These are phyloP conservation scores for Xanthorhoe designata DNA, from an alignment of 2,888 invertebrate genomes.

Conservation along the genomic window DNA sequence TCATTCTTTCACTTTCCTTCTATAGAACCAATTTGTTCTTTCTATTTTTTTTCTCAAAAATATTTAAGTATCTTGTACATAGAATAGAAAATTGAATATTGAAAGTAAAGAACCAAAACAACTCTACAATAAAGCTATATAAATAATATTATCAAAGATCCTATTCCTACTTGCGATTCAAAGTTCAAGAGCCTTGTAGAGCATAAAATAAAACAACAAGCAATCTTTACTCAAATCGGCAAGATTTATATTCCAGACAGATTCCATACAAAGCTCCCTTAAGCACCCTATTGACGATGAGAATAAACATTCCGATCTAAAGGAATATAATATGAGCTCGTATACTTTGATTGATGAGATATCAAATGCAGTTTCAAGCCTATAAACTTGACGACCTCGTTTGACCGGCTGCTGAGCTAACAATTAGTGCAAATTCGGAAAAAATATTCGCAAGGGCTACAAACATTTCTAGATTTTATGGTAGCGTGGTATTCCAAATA, in stretches of 20 bases:
- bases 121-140: too few species aligned
- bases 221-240: neutral
- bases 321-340: constrained; percentile 10
- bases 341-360: constrained; percentile 25
- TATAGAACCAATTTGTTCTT: too few species aligned
- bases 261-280: neutral
- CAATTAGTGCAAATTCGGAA: too few species aligned
- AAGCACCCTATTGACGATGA: constrained; percentile 7
- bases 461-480: too few species aligned
- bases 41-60: too few species aligned
- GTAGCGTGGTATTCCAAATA: too few species aligned
- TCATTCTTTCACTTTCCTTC: too few species aligned
- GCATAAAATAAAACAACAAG: neutral
- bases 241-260: neutral
- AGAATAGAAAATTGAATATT: too few species aligned
- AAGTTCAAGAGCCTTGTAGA: neutral
- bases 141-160: neutral
- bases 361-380: constrained; percentile 1
- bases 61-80: too few species aligned
- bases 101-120: too few species aligned
- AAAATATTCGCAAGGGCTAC: too few species aligned
- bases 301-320: constrained; percentile 10
- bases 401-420: too few species aligned
- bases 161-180: neutral
- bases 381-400: neutral